Evolutionary conservation across 2,888 invertebrate genomes (phyloP), one percentile per base, ranked within the genome.

Genomic region (Phengaris arion): DNA sequence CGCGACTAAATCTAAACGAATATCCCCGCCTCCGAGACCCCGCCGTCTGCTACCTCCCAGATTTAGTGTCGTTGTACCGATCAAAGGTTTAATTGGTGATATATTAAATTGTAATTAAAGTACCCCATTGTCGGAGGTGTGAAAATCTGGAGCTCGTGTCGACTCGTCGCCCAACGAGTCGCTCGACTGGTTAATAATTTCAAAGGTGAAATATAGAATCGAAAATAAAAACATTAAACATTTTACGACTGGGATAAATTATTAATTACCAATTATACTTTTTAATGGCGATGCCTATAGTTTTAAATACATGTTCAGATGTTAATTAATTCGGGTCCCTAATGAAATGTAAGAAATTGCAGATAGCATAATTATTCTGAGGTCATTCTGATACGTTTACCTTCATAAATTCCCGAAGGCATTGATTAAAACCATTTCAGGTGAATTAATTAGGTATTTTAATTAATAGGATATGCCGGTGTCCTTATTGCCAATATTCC

Each of bases 381-480:
- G 81, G 82, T 82, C 84, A 85, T 79, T 83, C 86, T 86, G 84
- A 88, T 90, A 74, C 75, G 75, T 57, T 35, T 54, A 86, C 91
- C 92, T 89, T 91, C 89, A 93, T 93, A 93, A 93, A 93, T 93
- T 89, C 90, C 87, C 86, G 84, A 83, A 86, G 86, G 89, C 92
- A 93, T 93, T 93, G 92, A 93, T 93, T 93, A 93, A 92, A 93
- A 89, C 93, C 89, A 91, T 92, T 93, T 85, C 90, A 93, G 91
- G 93, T 93, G 92, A 93, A 93, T 93, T 93, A 93, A 93, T 93
- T 93, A 92, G 92, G 92, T 92, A 93, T 93, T 91, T 90, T 93
- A 93, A 93, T 93, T 93, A 93, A 93, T 93, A 93, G 91, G 89
- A 92, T 92, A 88, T 92, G 85, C 90, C 89, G 88, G 90, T 87